Conservation (phyloP, 2,888 invertebrate genomes). For the Nineta flava region DNA sequence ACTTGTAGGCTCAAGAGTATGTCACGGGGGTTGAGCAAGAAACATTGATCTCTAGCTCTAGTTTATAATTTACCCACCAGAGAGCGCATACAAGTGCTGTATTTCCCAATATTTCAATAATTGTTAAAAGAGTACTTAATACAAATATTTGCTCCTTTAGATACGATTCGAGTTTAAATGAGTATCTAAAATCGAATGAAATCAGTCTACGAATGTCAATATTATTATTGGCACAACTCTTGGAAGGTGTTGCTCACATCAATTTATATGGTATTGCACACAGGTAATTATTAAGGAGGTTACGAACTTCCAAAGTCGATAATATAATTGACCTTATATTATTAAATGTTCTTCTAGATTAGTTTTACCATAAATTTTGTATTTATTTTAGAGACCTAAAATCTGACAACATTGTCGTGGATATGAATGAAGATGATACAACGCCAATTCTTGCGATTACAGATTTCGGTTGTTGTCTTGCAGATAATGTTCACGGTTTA, state of each 20-base stretch:
- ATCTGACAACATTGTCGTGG: slow-evolving; percentile 66
- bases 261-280: slow-evolving; percentile 56
- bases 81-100: too few relatives aligned
- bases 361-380: not conserved
- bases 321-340: too few relatives aligned
- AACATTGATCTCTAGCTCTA: too few relatives aligned
- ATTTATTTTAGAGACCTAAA: slow-evolving; percentile 59
- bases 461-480: slow-evolving; percentile 78
- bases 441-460: slow-evolving; percentile 55
- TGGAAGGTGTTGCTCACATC: slow-evolving; percentile 67
- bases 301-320: too few relatives aligned
- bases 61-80: too few relatives aligned
- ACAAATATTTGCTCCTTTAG: slow-evolving; percentile 27
- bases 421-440: slow-evolving; percentile 37
- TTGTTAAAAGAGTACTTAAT: too few relatives aligned
- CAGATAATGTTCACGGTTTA: slow-evolving; percentile 45
- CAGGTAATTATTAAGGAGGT: too few relatives aligned
- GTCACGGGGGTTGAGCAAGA: too few relatives aligned
- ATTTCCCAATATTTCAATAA: too few relatives aligned
- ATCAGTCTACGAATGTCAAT: slow-evolving; percentile 39
- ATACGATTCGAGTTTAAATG: slow-evolving; percentile 44
- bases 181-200: slow-evolving; percentile 25
- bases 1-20: too few relatives aligned
- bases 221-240: slow-evolving; percentile 54
- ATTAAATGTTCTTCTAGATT: not conserved